A percentile compares a stretch with the other conserved stretches of the same genome.
Conservation (phyloP, 2,888 invertebrate species). For the Lasiommata megera region DNA sequence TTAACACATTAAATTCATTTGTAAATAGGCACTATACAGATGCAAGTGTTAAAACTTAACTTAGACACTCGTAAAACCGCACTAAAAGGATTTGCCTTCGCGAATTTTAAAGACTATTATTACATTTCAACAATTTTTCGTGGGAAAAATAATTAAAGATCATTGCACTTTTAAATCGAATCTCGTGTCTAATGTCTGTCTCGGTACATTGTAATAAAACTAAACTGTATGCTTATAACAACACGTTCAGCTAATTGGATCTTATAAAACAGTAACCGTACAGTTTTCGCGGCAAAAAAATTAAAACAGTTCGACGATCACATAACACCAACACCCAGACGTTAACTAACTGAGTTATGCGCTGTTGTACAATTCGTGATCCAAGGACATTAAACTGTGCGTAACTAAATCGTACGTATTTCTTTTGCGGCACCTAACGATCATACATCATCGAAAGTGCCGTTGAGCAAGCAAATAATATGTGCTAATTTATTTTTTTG, state of each 20-base stretch:
- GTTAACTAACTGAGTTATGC: slow-evolving; percentile 54
- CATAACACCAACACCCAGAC: slow-evolving; percentile 39
- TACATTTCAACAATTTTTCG: not conserved
- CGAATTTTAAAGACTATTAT: not conserved
- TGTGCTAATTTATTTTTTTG: slow-evolving; percentile 54
- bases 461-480: slow-evolving; percentile 57
- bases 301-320: slow-evolving; percentile 8
- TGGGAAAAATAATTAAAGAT: not conserved
- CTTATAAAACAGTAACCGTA: not conserved
- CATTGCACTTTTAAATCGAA: not conserved
- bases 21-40: no score
- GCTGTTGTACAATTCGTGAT: slow-evolving; percentile 53
- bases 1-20: not conserved
- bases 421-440: slow-evolving; percentile 52
- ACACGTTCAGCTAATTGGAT: not conserved
- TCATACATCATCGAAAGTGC: slow-evolving; percentile 57
- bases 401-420: slow-evolving; percentile 62
- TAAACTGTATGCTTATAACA: not conserved
- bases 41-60: no score
- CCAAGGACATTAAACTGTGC: slow-evolving; percentile 66
- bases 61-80: no score
- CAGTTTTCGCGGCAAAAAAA: slow-evolving; percentile 20
- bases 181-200: not conserved
- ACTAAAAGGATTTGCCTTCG: not conserved
- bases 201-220: slow-evolving; percentile 15